Conservation (phyloP, 2,113 vertebrate genomes). For the Hypomesus transpacificus region DNA sequence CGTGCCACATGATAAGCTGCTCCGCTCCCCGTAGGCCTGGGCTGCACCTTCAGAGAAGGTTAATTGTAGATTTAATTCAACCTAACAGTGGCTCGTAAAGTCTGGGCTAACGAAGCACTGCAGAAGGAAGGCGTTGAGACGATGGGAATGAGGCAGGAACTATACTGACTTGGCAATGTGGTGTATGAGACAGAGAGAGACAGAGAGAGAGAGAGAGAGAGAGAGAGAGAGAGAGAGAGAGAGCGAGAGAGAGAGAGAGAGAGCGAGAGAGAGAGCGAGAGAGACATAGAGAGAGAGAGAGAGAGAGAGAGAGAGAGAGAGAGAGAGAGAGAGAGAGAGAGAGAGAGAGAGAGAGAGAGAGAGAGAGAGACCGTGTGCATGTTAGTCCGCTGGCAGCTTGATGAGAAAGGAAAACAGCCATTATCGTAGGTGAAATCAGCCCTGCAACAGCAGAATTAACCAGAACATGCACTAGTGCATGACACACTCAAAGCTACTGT, state of each 20-base stretch:
- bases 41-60: conserved; percentile 22
- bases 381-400: background rate
- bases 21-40: conserved; percentile 9
- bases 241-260: too few relatives aligned
- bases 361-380: background rate
- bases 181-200: background rate
- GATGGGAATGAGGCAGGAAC: background rate
- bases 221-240: too few relatives aligned
- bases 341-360: background rate
- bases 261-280: too few relatives aligned
- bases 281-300: too few relatives aligned
- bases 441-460: conserved; percentile 7
- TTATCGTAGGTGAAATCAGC: conserved; percentile 9
- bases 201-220: background rate
- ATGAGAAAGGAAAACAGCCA: background rate
- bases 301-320: too few relatives aligned
- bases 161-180: background rate
- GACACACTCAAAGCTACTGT: too few relatives aligned
- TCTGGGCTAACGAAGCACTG: background rate
- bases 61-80: conserved; percentile 43
- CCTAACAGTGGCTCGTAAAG: conserved; percentile 19
- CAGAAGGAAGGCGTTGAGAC: background rate
- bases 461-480: background rate
- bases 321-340: too few relatives aligned
- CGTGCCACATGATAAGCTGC: conserved; percentile 20